Percentiles rank a stretch among this genome's conserved stretches.
Conservation (phyloP, 2,888 invertebrate genomes). For the Phanerotoma sp. region DNA sequence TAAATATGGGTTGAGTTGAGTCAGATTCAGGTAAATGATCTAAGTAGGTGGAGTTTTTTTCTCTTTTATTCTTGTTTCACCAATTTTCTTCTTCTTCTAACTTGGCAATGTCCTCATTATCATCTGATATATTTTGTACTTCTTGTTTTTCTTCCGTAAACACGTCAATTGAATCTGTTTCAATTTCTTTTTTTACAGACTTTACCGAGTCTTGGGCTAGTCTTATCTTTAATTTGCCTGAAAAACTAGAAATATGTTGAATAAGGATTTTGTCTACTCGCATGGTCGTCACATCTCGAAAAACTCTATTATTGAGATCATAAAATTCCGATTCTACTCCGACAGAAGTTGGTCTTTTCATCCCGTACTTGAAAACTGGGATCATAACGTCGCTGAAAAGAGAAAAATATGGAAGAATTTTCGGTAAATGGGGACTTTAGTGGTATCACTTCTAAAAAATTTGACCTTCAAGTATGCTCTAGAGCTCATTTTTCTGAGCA, state of each 20-base stretch:
- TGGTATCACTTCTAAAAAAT: no score
- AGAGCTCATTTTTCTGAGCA: no score
- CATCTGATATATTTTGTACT: neutral
- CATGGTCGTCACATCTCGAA: conserved; percentile 16
- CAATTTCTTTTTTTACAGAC: no score
- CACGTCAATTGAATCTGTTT: no score
- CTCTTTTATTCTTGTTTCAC: conserved; percentile 13
- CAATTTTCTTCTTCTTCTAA: conserved; percentile 9
- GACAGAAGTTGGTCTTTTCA: conserved; percentile 17
- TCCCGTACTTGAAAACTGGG: conserved; percentile 11
- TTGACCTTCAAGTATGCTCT: no score
- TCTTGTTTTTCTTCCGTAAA: no score
- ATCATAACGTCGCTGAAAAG: conserved; percentile 21
- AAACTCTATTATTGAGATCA: conserved; percentile 22
- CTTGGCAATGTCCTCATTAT: neutral
- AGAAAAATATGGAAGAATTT: conserved; percentile 19
- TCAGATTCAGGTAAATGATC: no score
- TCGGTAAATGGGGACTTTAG: no score
- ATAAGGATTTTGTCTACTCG: conserved; percentile 23
- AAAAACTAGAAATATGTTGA: conserved; percentile 16
- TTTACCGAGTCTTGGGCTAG: no score
- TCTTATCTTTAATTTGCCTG: conserved; percentile 1
- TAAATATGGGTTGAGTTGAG: no score
- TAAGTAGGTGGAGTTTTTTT: neutral
- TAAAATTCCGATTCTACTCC: conserved; percentile 25